phyloP scores from a whole-genome alignment of 2,888 invertebrate genomes.

The Apodemia zela region DNA sequence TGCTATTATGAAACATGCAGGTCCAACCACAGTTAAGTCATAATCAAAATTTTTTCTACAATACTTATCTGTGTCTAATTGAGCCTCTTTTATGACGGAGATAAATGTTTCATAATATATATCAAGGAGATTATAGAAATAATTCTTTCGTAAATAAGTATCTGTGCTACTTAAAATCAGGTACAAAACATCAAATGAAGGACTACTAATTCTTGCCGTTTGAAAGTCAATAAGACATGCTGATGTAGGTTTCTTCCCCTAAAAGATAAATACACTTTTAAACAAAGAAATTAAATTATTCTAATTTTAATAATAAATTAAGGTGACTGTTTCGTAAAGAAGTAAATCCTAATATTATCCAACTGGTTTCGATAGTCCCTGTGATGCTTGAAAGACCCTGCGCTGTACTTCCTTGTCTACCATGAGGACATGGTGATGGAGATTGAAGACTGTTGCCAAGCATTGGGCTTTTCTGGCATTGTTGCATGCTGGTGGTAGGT shows the following conservation, averaged over 20 bases:
- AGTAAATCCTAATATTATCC: too few species aligned
- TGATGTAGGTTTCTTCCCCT: slow-evolving; percentile 48
- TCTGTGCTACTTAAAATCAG: slow-evolving; percentile 58
- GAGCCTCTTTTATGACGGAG: slow-evolving; percentile 36
- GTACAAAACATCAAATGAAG: slow-evolving; percentile 60
- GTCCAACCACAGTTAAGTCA: slow-evolving; percentile 55
- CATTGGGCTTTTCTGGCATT: too few species aligned
- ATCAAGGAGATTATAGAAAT: slow-evolving; percentile 47
- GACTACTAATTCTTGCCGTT: slow-evolving; percentile 53
- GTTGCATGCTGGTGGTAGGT: too few species aligned
- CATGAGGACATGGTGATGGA: too few species aligned
- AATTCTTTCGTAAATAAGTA: slow-evolving; percentile 40
- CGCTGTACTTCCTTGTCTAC: too few species aligned
- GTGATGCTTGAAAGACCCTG: too few species aligned
- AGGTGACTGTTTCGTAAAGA: too few species aligned
- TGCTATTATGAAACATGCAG: slow-evolving; percentile 59
- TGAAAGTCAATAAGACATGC: slow-evolving; percentile 70
- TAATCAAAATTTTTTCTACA: slow-evolving; percentile 45
- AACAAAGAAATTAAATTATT: too few species aligned
- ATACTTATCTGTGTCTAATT: slow-evolving; percentile 44
- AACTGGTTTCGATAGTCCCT: too few species aligned
- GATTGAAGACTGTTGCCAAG: too few species aligned
- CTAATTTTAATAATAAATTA: too few species aligned
- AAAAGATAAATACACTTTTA: slow-evolving; percentile 35
- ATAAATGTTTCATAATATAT: slow-evolving; percentile 52